These are phyloP conservation scores for Gobio occitaniae DNA, from an alignment of 2,797 vertebrate genomes.

Conservation along the genomic window DNA sequence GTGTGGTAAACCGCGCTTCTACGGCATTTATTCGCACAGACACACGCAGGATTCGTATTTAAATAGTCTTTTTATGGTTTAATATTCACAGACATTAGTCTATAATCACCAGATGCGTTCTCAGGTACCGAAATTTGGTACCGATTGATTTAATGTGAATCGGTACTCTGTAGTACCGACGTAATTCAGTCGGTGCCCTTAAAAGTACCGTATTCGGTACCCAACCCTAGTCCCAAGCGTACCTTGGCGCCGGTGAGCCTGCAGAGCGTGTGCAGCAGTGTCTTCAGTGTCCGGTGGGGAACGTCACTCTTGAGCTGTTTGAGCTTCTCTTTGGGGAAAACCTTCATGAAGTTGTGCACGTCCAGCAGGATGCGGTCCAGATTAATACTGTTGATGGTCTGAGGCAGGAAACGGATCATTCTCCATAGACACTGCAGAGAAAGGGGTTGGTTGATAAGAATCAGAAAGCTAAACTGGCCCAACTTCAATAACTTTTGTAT, in stretches of 20 bases:
- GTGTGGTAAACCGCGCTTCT: too few species aligned
- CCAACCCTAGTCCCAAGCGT: background rate
- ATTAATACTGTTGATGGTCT: constrained; percentile 92
- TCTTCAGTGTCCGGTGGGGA: constrained; percentile 94
- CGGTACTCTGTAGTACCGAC: too few species aligned
- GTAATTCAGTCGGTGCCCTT: too few species aligned
- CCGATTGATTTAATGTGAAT: too few species aligned
- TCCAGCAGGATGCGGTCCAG: constrained; percentile 95
- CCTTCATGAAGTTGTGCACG: constrained; percentile 97
- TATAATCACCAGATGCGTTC: too few species aligned
- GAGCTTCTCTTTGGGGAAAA: constrained; percentile 96
- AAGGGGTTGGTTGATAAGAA: background rate
- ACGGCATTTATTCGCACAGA: too few species aligned
- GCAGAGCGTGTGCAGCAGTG: constrained; percentile 92
- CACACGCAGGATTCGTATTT: too few species aligned
- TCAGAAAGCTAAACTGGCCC: background rate
- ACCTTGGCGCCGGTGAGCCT: constrained; percentile 94
- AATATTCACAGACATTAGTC: too few species aligned
- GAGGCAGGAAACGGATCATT: constrained; percentile 93
- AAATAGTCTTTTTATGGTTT: too few species aligned
- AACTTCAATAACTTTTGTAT: too few species aligned
- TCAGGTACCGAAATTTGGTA: too few species aligned
- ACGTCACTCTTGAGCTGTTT: constrained; percentile 96
- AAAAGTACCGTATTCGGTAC: too few species aligned
- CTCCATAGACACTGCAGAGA: constrained; percentile 92